Percentiles rank a stretch among this genome's conserved stretches.
These are phyloP conservation scores for Lepilemur septentrionalis DNA, from an alignment of 2,797 vertebrate genomes.

Conservation along the genomic window DNA sequence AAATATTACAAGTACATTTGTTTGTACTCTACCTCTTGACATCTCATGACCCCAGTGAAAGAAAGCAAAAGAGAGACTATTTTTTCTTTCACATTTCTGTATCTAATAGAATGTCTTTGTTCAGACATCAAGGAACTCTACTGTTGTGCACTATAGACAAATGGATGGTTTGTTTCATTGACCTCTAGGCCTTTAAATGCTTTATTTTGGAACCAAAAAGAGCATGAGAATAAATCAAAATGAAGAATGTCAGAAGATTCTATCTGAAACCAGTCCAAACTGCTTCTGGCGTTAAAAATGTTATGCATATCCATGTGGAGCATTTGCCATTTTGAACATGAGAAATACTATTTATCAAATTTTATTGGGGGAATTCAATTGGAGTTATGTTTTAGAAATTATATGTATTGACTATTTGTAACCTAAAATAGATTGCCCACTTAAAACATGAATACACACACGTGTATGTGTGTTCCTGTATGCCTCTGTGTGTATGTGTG, in stretches of 20 bases:
- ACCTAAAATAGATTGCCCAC: background rate
- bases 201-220: background rate
- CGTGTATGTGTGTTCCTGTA: background rate
- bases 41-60: background rate
- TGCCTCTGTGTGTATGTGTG: background rate
- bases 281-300: background rate
- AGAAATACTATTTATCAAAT: background rate
- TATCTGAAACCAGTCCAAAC: background rate
- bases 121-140: background rate
- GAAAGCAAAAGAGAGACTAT: background rate
- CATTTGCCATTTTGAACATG: background rate
- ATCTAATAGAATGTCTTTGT: background rate
- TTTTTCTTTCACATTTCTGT: background rate
- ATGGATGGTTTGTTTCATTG: background rate
- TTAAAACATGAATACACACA: background rate
- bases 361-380: background rate
- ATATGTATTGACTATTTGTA: background rate
- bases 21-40: background rate
- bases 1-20: background rate
- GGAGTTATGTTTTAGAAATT: background rate
- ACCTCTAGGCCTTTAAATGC: background rate
- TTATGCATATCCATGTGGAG: background rate
- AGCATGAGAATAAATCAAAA: background rate
- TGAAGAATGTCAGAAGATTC: background rate
- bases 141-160: background rate